These are phyloP conservation scores for Drosophila pachea DNA, from an alignment of 1,140 invertebrate species.

Conservation along the genomic window DNA sequence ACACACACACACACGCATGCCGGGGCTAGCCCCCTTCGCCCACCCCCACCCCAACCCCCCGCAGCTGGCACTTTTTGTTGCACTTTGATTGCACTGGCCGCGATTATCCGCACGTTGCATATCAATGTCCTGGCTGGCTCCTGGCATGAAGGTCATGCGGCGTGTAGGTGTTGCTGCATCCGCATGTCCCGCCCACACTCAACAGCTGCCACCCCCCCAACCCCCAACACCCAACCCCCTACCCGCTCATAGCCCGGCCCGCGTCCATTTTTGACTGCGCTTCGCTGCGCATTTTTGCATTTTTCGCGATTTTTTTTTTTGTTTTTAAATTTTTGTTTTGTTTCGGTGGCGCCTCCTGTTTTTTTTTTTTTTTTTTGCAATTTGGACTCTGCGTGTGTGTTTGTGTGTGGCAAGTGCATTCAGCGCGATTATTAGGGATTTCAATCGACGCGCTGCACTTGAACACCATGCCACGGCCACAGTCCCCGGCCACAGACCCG, in stretches of 20 bases:
- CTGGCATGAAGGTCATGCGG: constrained; percentile 59
- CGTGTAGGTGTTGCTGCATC: constrained; percentile 13
- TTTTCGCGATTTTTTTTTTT: constrained; percentile 49
- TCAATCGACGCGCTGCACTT: constrained; percentile 73
- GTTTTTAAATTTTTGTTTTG: constrained; percentile 46
- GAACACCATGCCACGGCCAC: constrained; percentile 11
- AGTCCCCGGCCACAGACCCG: neutral
- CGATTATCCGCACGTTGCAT: constrained; percentile 73
- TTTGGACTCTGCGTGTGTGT: neutral
- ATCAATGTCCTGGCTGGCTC: constrained; percentile 61
- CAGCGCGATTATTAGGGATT: constrained; percentile 73
- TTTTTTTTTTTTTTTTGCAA: constrained; percentile 1
- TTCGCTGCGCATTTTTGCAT: constrained; percentile 64
- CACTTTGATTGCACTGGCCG: constrained; percentile 72
- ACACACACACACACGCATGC: neutral
- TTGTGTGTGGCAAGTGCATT: constrained; percentile 58
- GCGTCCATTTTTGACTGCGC: constrained; percentile 34
- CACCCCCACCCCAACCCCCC: too few relatives aligned
- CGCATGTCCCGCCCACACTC: constrained; percentile 15
- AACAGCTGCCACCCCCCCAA: neutral
- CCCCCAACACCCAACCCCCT: too few relatives aligned
- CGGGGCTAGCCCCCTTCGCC: neutral
- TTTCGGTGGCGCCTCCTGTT: constrained; percentile 14
- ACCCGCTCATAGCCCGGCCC: neutral
- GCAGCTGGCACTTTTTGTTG: constrained; percentile 31